Evolutionary conservation across 2,113 vertebrate genomes (phyloP).

Genomic region (Oceanites oceanicus): DNA sequence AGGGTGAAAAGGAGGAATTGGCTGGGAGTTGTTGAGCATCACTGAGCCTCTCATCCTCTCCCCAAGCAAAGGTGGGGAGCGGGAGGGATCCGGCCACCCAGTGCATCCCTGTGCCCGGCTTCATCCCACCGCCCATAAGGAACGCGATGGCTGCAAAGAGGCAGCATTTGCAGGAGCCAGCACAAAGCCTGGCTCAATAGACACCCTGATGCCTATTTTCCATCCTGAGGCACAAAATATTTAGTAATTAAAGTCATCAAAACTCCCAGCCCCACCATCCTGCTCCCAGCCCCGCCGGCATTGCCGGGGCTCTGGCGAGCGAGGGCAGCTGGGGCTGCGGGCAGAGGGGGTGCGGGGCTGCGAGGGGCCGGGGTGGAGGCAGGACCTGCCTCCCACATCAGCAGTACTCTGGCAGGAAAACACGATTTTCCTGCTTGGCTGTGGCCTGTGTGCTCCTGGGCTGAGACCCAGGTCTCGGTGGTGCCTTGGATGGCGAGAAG

Average conservation of each 20-base stretch:
- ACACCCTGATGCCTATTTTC: not conserved
- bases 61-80: not conserved
- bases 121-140: not conserved
- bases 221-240: not conserved
- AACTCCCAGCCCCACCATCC: not conserved
- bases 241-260: not conserved
- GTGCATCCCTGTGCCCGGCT: not conserved
- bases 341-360: not conserved
- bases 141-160: rapidly evolving
- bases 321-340: rapidly evolving
- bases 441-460: not conserved
- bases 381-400: not conserved
- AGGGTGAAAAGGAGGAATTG: not conserved
- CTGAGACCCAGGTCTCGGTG: not conserved
- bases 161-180: not conserved
- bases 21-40: not conserved
- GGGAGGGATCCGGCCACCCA: rapidly evolving
- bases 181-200: not conserved
- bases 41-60: not conserved
- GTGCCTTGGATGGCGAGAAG: not conserved
- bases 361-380: rapidly evolving
- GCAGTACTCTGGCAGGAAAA: not conserved
- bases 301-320: rapidly evolving
- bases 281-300: not conserved
- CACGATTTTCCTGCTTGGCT: slow-evolving; percentile 42